Percentiles rank a stretch among this genome's conserved stretches.
Evolutionary conservation across 2,113 vertebrate genomes (phyloP).

Genomic region (Cyphomyrus plagiostoma): DNA sequence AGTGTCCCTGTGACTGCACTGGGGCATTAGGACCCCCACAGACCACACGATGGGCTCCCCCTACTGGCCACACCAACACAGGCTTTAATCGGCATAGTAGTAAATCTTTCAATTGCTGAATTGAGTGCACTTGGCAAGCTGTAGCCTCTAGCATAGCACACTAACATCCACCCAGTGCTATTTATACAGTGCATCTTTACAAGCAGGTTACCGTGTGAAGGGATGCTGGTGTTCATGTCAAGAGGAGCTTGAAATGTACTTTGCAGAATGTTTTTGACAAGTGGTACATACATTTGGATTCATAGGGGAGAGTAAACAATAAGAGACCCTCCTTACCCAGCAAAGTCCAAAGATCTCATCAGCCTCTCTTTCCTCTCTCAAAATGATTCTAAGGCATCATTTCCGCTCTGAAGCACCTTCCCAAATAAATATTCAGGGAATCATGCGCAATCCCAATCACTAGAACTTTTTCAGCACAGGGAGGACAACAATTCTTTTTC

Average conservation of each 20-base stretch:
- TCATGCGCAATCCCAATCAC: not conserved
- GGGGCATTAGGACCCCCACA: too few relatives aligned
- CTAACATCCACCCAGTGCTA: not conserved
- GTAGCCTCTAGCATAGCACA: not conserved
- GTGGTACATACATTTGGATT: not conserved
- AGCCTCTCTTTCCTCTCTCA: not conserved
- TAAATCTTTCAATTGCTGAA: not conserved
- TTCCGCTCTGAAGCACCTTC: not conserved
- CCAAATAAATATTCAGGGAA: not conserved
- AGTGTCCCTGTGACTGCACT: too few relatives aligned
- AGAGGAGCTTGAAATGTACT: not conserved
- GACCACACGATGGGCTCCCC: too few relatives aligned
- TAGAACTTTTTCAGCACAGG: not conserved
- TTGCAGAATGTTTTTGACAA: not conserved
- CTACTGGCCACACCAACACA: not conserved
- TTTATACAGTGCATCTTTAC: not conserved
- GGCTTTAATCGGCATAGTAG: not conserved
- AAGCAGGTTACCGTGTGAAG: not conserved
- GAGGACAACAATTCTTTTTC: not conserved
- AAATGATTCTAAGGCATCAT: not conserved
- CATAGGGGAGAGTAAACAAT: not conserved
- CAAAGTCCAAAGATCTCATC: not conserved
- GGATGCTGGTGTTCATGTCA: not conserved
- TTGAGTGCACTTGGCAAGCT: not conserved
- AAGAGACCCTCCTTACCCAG: not conserved